Conservation (phyloP, 1,140 invertebrate species). For the Hyphantria cunea region DNA sequence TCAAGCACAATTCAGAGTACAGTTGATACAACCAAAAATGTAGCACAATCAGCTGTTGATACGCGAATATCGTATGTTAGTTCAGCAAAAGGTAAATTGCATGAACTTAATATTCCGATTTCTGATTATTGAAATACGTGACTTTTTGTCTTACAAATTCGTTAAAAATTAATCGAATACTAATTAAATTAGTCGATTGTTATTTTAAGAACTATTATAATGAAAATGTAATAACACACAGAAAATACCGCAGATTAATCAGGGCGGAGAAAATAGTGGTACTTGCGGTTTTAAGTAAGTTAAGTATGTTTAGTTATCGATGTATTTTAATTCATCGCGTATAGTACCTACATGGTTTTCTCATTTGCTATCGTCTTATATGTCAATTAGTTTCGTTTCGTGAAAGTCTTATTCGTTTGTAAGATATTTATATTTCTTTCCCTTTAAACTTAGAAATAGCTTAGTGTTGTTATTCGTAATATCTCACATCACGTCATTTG, state of each 20-base stretch:
- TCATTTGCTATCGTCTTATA: no score
- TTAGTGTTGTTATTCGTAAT: neutral
- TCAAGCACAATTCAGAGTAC: slow-evolving; percentile 35
- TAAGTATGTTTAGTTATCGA: neutral
- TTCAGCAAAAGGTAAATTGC: slow-evolving; percentile 39
- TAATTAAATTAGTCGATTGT: no score
- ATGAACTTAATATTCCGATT: slow-evolving; percentile 2
- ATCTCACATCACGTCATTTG: neutral
- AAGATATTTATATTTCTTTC: no score
- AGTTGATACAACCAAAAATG: slow-evolving; percentile 43
- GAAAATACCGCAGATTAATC: slow-evolving; percentile 7
- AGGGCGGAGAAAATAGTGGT: neutral
- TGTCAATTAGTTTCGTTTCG: no score
- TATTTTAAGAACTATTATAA: no score
- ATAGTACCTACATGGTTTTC: neutral
- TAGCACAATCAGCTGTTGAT: slow-evolving; percentile 38
- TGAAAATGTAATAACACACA: neutral
- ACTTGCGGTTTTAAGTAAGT: slow-evolving; percentile 1
- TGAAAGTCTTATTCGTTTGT: no score
- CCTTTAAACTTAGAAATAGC: no score
- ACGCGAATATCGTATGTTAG: slow-evolving; percentile 37
- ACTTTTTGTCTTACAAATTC: no score
- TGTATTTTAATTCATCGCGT: neutral
- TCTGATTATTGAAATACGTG: no score
- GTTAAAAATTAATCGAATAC: no score